Conservation (phyloP, 1,140 invertebrate genomes). For the Trinorchestia longiramus region DNA sequence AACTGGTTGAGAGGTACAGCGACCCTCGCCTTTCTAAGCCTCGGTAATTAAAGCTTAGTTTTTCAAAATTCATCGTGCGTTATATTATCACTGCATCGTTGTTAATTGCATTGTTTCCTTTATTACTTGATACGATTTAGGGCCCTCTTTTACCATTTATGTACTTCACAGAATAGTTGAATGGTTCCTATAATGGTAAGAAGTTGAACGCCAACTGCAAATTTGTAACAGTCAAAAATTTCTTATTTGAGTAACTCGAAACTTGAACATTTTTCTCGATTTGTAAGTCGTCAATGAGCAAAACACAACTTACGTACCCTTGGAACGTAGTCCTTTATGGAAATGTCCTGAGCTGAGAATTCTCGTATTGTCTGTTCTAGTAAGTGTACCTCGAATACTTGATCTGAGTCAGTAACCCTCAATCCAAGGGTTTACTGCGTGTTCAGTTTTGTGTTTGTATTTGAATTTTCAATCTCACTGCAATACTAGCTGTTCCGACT, state of each 20-base stretch:
- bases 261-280: not conserved
- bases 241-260: not conserved
- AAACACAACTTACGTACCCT: not conserved
- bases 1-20: not conserved
- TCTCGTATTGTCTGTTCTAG: not conserved
- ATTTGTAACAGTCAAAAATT: not conserved
- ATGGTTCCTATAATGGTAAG: not conserved
- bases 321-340: not conserved
- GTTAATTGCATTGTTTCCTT: too few relatives aligned
- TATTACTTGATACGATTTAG: not conserved
- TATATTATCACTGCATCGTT: not conserved
- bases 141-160: not conserved
- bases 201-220: not conserved
- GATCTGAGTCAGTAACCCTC: not conserved
- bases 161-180: not conserved
- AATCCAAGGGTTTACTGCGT: not conserved
- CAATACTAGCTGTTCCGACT: not conserved
- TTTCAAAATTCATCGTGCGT: not conserved
- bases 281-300: not conserved
- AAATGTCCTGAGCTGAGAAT: not conserved
- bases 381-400: not conserved
- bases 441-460: not conserved
- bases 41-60: not conserved
- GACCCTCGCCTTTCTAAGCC: not conserved
- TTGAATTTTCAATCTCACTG: not conserved